Percentiles rank a stretch among this genome's conserved stretches.
Conservation (phyloP, 2,797 vertebrate genomes). For the Arctocebus calabarensis region DNA sequence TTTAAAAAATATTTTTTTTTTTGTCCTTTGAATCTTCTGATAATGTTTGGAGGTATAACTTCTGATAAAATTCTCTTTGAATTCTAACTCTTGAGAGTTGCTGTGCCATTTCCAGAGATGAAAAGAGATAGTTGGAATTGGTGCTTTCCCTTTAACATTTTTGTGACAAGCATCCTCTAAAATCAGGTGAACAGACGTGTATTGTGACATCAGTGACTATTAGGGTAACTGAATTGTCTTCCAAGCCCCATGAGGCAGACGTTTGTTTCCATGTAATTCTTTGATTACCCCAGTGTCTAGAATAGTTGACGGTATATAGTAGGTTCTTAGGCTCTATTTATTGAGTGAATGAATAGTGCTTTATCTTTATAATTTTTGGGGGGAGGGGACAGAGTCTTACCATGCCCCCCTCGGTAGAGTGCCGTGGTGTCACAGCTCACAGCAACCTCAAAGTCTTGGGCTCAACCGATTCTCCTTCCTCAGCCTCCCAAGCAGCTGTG, state of each 20-base stretch:
- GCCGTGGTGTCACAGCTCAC: too few species aligned
- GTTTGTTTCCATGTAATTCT: not conserved
- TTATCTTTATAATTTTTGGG: not conserved
- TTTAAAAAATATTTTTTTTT: not conserved
- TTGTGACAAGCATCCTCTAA: not conserved
- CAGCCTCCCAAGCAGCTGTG: too few species aligned
- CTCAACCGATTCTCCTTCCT: too few species aligned
- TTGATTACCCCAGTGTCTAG: not conserved
- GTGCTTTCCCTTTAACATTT: not conserved
- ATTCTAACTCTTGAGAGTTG: not conserved
- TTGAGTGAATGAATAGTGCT: not conserved
- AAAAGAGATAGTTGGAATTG: not conserved
- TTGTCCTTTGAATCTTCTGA: slow-evolving; percentile 44
- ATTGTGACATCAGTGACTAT: not conserved
- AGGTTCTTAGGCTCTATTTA: not conserved
- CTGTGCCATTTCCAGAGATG: not conserved
- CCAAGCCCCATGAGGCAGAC: not conserved
- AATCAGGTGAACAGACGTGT: not conserved
- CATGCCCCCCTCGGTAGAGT: too few species aligned
- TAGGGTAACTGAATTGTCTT: slow-evolving; percentile 11
- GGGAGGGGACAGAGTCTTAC: too few species aligned
- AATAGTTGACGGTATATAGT: not conserved
- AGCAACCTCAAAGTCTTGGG: too few species aligned
- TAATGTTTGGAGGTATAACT: slow-evolving; percentile 53
- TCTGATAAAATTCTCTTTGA: slow-evolving; percentile 43